These are phyloP conservation scores for Crossoptilon crossoptilon DNA, from an alignment of 2,797 vertebrate species.

Conservation along the genomic window DNA sequence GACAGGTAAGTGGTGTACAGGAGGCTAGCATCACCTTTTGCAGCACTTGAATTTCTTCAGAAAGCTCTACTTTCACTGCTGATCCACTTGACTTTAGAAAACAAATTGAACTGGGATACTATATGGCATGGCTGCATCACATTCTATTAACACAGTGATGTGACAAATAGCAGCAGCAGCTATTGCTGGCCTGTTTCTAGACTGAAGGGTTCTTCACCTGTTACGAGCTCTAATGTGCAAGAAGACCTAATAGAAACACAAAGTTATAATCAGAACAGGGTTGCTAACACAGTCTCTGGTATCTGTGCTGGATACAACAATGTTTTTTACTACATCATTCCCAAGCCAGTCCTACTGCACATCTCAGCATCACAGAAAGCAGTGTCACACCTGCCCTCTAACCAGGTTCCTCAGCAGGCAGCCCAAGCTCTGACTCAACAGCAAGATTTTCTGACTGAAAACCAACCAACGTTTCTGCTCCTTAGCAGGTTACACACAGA, in stretches of 20 bases:
- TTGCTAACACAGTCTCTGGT: background rate
- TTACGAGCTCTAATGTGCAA: background rate
- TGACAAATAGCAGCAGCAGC: background rate
- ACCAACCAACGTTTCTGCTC: background rate
- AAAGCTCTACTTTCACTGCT: background rate
- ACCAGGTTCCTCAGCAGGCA: background rate
- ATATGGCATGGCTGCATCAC: background rate
- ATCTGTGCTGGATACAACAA: background rate
- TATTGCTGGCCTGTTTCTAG: background rate
- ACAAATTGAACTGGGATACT: background rate
- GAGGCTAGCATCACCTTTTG: background rate
- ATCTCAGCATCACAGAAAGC: background rate
- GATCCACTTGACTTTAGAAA: background rate
- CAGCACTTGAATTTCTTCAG: background rate
- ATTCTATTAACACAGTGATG: rapidly evolving
- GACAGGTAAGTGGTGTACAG: background rate
- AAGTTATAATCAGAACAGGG: background rate
- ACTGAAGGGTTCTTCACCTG: background rate
- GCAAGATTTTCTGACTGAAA: background rate
- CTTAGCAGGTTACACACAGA: background rate
- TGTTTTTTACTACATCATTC: background rate
- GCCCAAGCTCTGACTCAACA: background rate
- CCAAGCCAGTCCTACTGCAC: background rate
- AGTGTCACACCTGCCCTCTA: rapidly evolving
- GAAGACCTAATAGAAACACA: background rate